Conservation (phyloP, 2,113 vertebrate genomes). For the Oxyura jamaicensis region DNA sequence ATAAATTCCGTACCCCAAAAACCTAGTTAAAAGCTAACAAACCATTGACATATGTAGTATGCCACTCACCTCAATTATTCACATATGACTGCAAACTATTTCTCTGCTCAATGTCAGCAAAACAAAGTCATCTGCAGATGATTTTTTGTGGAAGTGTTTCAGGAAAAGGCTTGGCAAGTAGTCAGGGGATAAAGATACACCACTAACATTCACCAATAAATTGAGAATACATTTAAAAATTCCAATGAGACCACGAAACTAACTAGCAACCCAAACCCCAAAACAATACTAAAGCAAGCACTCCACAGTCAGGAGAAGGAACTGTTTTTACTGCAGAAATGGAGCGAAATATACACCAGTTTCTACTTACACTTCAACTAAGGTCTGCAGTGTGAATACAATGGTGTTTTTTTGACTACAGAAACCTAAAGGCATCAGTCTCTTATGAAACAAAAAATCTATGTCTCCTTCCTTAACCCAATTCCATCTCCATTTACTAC, state of each 20-base stretch:
- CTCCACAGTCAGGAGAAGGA: neutral
- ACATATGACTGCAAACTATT: neutral
- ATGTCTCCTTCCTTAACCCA: neutral
- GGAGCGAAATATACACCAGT: neutral
- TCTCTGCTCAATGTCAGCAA: neutral
- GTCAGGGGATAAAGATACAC: neutral
- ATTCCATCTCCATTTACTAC: neutral
- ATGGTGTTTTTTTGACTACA: neutral
- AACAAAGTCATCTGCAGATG: neutral
- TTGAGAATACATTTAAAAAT: neutral
- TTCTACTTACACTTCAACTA: neutral
- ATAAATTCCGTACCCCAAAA: neutral
- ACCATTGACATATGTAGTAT: neutral
- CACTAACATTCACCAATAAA: neutral
- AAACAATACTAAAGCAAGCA: neutral
- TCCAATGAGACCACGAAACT: neutral
- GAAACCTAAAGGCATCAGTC: neutral
- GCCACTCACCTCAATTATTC: neutral
- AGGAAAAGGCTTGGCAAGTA: neutral
- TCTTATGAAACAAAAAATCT: neutral
- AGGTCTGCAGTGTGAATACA: neutral
- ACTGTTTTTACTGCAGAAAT: neutral
- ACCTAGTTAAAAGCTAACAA: neutral
- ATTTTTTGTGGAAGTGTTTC: neutral
- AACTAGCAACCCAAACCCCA: neutral